These are phyloP conservation scores for Opisthograptis luteolata DNA, from an alignment of 2,888 invertebrate genomes.

Conservation along the genomic window DNA sequence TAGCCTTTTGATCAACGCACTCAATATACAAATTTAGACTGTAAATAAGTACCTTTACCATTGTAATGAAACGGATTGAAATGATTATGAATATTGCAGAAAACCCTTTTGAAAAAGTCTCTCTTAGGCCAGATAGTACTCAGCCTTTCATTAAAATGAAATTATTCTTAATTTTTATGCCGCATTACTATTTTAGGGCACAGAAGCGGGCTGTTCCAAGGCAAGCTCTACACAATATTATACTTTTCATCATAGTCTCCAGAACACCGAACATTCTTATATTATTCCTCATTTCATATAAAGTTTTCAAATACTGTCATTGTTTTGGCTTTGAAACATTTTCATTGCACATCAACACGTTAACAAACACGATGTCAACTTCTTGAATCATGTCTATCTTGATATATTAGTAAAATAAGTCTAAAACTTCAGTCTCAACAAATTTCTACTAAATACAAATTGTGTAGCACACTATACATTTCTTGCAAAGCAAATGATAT, in stretches of 20 bases:
- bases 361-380: neutral
- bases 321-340: constrained; percentile 4
- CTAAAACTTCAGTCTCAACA: too few relatives aligned
- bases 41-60: too few relatives aligned
- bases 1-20: too few relatives aligned
- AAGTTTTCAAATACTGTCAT: neutral
- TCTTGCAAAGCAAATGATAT: too few relatives aligned
- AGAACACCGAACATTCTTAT: neutral
- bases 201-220: constrained; percentile 54
- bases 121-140: too few relatives aligned
- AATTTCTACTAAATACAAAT: too few relatives aligned
- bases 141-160: neutral
- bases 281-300: neutral
- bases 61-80: too few relatives aligned
- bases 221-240: constrained; percentile 49
- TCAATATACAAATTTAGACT: too few relatives aligned
- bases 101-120: too few relatives aligned
- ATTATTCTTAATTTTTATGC: constrained; percentile 23
- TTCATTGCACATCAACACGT: neutral
- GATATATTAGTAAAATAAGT: too few relatives aligned
- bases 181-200: constrained; percentile 40
- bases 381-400: neutral
- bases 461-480: neutral
- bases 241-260: neutral
- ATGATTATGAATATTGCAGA: too few relatives aligned